A percentile compares a stretch with the other conserved stretches of the same genome.
Conservation (phyloP, 2,113 vertebrate genomes). For the Entosphenus tridentatus region DNA sequence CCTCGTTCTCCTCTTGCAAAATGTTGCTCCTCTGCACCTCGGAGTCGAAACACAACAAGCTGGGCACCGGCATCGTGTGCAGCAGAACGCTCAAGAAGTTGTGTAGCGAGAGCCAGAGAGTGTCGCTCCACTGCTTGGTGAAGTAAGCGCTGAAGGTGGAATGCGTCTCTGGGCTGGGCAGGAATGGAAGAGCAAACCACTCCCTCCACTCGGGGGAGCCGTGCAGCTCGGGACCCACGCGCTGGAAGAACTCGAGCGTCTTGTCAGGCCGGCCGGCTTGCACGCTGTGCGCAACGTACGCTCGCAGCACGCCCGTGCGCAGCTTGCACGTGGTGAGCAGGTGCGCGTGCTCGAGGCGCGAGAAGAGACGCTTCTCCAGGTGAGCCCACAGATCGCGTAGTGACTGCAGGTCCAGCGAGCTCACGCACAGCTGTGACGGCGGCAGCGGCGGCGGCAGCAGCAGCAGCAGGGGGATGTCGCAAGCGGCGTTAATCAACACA, state of each 20-base stretch:
- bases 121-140: conserved; percentile 80
- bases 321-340: conserved; percentile 65
- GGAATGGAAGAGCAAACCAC: conserved; percentile 78
- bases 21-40: conserved; percentile 50
- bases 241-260: conserved; percentile 82
- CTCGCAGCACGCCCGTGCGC: conserved; percentile 68
- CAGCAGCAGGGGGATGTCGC: too few relatives aligned
- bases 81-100: conserved; percentile 91
- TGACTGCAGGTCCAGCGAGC: conserved; percentile 33
- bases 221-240: conserved; percentile 60
- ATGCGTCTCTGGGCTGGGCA: conserved; percentile 54
- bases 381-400: conserved; percentile 79
- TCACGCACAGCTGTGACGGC: neutral
- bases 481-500: too few relatives aligned
- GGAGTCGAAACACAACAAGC: conserved; percentile 63
- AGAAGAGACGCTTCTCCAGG: conserved; percentile 62
- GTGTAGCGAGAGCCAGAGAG: conserved; percentile 78
- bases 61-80: conserved; percentile 84
- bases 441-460: neutral
- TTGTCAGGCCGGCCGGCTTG: conserved; percentile 58
- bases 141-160: conserved; percentile 64
- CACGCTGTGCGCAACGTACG: conserved; percentile 54
- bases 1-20: conserved; percentile 67
- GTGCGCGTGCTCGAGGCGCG: conserved; percentile 56
- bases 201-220: conserved; percentile 77